These are phyloP conservation scores for Acleris cristana DNA, from an alignment of 2,888 invertebrate species.

Conservation along the genomic window DNA sequence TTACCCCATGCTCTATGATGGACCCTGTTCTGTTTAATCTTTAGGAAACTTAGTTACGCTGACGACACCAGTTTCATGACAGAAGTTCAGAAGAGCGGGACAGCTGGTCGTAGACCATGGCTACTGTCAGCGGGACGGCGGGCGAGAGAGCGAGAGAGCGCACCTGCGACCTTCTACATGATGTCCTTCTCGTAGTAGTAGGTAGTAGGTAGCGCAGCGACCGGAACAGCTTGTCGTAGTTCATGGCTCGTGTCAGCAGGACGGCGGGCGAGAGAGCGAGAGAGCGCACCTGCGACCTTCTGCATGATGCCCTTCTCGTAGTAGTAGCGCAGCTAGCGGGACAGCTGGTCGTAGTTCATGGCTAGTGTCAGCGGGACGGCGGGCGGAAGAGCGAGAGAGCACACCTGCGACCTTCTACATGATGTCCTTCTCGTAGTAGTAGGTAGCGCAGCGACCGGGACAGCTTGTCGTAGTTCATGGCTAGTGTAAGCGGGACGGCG, in stretches of 20 bases:
- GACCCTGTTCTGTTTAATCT: no score
- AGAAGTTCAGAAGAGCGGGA: constrained; percentile 96
- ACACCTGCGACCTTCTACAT: constrained; percentile 98
- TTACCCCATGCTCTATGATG: no score
- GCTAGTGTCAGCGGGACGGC: constrained; percentile 84
- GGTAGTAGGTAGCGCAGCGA: constrained; percentile 87
- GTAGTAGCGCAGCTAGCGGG: constrained; percentile 87
- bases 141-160: no score
- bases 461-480: constrained; percentile 98
- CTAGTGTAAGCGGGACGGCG: constrained; percentile 79
- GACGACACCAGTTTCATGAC: constrained; percentile 98
- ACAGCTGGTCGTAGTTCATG: constrained; percentile 98
- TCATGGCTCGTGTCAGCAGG: constrained; percentile 89
- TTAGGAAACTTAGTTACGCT: no score
- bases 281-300: constrained; percentile 91
- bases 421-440: constrained; percentile 99
- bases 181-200: no score
- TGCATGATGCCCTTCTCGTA: constrained; percentile 86
- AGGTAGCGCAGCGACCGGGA: constrained; percentile 95
- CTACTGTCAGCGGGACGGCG: constrained; percentile 79
- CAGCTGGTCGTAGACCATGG: constrained; percentile 96
- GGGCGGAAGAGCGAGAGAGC: constrained; percentile 3
- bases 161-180: no score
- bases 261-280: constrained; percentile 58
- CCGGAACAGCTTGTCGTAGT: constrained; percentile 97